Percentiles rank a stretch among this genome's conserved stretches.
These are phyloP conservation scores for Anoplophora glabripennis DNA, from an alignment of 1,140 invertebrate genomes.

Conservation along the genomic window DNA sequence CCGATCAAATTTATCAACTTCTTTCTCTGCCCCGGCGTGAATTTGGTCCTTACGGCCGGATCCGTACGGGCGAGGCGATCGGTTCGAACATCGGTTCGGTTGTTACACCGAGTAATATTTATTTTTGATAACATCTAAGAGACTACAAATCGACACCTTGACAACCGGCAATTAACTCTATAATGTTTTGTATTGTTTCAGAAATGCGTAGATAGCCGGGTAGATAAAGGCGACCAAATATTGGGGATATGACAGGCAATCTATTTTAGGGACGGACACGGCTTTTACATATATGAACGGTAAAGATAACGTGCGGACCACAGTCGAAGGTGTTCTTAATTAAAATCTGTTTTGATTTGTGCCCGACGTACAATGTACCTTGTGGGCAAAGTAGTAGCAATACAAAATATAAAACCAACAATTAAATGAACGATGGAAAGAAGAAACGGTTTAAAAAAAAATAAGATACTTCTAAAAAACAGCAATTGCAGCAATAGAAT, in stretches of 20 bases:
- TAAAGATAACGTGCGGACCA: too few relatives aligned
- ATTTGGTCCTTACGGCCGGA: constrained; percentile 33
- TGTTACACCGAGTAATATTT: constrained; percentile 47
- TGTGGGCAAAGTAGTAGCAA: too few relatives aligned
- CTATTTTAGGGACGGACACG: too few relatives aligned
- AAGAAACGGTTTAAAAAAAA: too few relatives aligned
- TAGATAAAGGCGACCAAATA: constrained; percentile 40
- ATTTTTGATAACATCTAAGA: constrained; percentile 48
- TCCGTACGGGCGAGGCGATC: constrained; percentile 22
- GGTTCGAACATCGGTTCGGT: constrained; percentile 37
- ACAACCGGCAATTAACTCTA: constrained; percentile 48
- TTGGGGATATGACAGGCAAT: constrained; percentile 30
- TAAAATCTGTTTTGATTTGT: too few relatives aligned
- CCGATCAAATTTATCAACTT: constrained; percentile 49
- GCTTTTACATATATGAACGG: too few relatives aligned
- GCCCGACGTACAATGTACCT: too few relatives aligned
- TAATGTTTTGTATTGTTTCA: constrained; percentile 49
- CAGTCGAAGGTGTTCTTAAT: too few relatives aligned
- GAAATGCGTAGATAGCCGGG: constrained; percentile 37
- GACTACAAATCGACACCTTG: constrained; percentile 51
- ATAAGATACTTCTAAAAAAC: too few relatives aligned
- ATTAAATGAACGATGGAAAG: too few relatives aligned
- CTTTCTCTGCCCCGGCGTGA: constrained; percentile 27
- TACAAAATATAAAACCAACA: too few relatives aligned
- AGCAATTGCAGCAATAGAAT: too few relatives aligned